Evolutionary conservation across 2,797 vertebrate genomes (phyloP), one percentile per base, ranked within the genome.

Genomic region (Characodon lateralis): DNA sequence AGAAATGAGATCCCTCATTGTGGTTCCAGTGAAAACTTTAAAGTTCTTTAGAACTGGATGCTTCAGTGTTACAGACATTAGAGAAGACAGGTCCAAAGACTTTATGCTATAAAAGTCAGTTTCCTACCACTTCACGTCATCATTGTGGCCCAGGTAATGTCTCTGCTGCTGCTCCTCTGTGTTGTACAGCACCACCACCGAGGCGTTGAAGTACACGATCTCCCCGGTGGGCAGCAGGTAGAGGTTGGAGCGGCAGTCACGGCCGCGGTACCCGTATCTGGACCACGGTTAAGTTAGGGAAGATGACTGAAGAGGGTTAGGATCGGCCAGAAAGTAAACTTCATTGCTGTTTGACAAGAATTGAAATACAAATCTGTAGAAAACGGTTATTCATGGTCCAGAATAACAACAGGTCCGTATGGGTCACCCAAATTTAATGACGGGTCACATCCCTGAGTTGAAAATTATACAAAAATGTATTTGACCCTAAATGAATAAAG

Each of bases 161-260:
- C 97, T 93, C 89, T 98, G 97, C 82, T 96, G 96, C 91, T 97
- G 96, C 58, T 97, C 97, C 80, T 96, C 97, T 0, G 96, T 95
- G 28, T 97, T 97, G 91, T 97, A 98, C 12, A 98, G 94, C 51
- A 98, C 97, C 3, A 97, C 97, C 83, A 97, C 97, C 0, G 97
- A 97, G 41, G 97, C 97, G 58, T 96, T 96, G 68, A 98, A 98
- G 91, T 98, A 98, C 31, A 97, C 96, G 0, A 98, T 96, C 94
- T 98, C 97, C 24, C 97, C 97, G 0, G 97, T 98, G 73, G 97
- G 97, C 82, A 98, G 94, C 89, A 98, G 95, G 89, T 95, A 97
- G 51, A 98, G 96, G 91, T 98, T 98, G 81, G 95, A 94, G 71
- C 97, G 95, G 76, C 97, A 98, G 92, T 98, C 97, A 0, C 97